Percentiles rank a stretch among this genome's conserved stretches.
These are phyloP conservation scores for Saccostrea echinata DNA, from an alignment of 1,140 invertebrate genomes.

Conservation along the genomic window DNA sequence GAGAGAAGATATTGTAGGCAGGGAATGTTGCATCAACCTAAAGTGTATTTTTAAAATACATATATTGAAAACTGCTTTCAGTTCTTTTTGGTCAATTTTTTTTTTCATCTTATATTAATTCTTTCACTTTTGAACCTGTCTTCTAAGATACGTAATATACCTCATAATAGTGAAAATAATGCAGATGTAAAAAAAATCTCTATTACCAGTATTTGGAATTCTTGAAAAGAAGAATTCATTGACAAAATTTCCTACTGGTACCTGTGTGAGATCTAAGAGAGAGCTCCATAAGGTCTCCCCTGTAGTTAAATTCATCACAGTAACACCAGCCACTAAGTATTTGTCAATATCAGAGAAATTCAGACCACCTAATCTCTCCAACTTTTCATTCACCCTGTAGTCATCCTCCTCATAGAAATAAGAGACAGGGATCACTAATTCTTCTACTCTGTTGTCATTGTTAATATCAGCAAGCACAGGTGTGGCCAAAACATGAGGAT, in stretches of 20 bases:
- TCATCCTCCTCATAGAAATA: conserved; percentile 75
- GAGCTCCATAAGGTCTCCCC: conserved; percentile 62
- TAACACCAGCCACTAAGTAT: conserved; percentile 71
- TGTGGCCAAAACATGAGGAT: conserved; percentile 71
- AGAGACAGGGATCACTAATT: conserved; percentile 73
- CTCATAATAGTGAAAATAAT: no score
- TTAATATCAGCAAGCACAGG: conserved; percentile 73
- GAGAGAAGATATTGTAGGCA: conserved; percentile 73
- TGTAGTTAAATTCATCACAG: conserved; percentile 69
- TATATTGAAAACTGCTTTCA: no score
- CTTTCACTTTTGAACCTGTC: no score
- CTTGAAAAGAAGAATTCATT: not conserved
- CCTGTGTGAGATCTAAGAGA: conserved; percentile 70
- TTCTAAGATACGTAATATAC: no score
- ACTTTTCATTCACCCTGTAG: conserved; percentile 66
- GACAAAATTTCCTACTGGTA: not conserved
- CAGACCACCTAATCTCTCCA: conserved; percentile 56
- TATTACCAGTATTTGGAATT: no score
- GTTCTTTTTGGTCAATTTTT: no score
- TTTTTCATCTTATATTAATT: no score
- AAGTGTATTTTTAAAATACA: not conserved
- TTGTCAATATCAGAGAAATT: conserved; percentile 64
- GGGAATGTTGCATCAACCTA: conserved; percentile 68
- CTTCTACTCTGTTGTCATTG: conserved; percentile 67
- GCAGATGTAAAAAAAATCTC: no score